These are phyloP conservation scores for Uromys caudimaculatus DNA, from an alignment of 2,797 vertebrate genomes.

Conservation along the genomic window DNA sequence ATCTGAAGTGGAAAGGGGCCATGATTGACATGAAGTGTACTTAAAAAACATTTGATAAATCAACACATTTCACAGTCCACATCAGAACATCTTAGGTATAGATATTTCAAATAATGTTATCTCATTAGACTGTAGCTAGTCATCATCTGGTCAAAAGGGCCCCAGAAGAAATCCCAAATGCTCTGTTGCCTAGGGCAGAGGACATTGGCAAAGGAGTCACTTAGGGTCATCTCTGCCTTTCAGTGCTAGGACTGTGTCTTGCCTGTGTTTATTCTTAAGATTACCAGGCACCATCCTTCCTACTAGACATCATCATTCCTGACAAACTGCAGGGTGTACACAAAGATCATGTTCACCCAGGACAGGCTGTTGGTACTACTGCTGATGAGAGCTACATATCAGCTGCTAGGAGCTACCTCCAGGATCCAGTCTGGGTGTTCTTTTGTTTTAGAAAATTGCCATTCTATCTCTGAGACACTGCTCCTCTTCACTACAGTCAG, in stretches of 20 bases:
- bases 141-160: conserved; percentile 4
- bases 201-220: background rate
- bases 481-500: conserved; percentile 63
- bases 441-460: conserved; percentile 34
- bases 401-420: background rate
- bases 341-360: background rate
- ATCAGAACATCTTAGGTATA: background rate
- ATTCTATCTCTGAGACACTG: background rate
- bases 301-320: background rate
- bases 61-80: background rate
- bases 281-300: background rate
- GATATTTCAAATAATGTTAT: background rate
- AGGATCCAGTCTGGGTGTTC: background rate
- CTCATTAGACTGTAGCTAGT: background rate
- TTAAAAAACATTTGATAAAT: background rate
- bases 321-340: background rate
- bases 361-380: background rate
- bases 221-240: background rate
- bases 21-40: background rate
- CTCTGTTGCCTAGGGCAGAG: background rate
- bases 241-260: background rate
- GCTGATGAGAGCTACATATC: background rate
- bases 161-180: background rate
- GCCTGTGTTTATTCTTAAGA: background rate
- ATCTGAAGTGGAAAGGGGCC: background rate